A percentile compares a stretch with the other conserved stretches of the same genome.
Conservation (phyloP, 2,888 invertebrate species). For the Macaria notata region DNA sequence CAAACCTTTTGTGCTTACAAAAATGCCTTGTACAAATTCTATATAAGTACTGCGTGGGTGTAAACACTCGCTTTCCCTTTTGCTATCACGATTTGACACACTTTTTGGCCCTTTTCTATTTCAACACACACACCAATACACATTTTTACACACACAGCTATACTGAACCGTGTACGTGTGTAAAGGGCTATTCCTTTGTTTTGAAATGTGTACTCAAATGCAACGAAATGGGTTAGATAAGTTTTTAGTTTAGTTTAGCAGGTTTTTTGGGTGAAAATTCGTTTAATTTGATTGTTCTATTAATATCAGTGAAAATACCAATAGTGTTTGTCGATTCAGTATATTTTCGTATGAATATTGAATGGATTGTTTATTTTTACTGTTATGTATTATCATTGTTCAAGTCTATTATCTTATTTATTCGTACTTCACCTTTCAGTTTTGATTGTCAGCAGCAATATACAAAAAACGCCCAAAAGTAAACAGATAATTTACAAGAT, state of each 20-base stretch:
- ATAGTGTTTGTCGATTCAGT: too few species aligned
- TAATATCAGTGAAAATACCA: too few species aligned
- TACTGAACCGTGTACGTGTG: conserved; percentile 4
- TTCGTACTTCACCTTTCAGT: too few species aligned
- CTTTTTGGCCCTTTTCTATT: conserved; percentile 52
- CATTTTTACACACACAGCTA: conserved; percentile 8
- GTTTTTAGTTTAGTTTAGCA: conserved; percentile 1
- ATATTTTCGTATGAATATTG: too few species aligned
- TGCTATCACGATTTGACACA: conserved; percentile 54
- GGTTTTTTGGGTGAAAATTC: too few species aligned
- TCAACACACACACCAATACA: conserved; percentile 13
- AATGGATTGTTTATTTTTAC: too few species aligned
- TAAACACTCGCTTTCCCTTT: conserved; percentile 49
- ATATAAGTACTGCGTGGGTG: conserved; percentile 7
- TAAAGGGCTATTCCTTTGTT: conserved; percentile 19
- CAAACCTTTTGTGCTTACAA: background rate
- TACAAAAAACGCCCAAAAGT: too few species aligned
- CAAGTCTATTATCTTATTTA: too few species aligned
- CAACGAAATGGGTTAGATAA: conserved; percentile 11
- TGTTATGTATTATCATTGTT: too few species aligned
- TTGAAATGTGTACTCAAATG: conserved; percentile 24
- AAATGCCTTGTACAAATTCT: conserved; percentile 1
- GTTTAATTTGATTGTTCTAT: too few species aligned
- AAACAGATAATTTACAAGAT: too few species aligned
- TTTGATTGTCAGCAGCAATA: too few species aligned